Conservation (phyloP, 2,888 invertebrate species). For the Campopleginae sp. region DNA sequence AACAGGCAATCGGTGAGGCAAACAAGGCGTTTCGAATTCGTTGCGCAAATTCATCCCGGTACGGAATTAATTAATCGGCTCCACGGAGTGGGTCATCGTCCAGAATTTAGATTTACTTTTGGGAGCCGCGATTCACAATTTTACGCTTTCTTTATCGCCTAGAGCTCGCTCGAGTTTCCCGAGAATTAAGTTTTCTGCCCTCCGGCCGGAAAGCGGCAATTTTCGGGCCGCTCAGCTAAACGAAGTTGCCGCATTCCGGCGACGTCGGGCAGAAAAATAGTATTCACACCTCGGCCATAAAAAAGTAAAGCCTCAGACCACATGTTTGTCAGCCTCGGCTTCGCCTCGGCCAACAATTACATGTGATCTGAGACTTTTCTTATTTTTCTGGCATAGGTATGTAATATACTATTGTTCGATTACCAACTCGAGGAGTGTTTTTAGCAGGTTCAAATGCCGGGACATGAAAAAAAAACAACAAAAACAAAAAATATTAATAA, state of each 20-base stretch:
- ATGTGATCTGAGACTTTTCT: too few species aligned
- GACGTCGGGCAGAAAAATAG: too few species aligned
- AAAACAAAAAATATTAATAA: not conserved
- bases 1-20: conserved; percentile 38
- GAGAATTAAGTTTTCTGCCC: not conserved
- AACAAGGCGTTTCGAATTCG: conserved; percentile 50
- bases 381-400: too few species aligned
- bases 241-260: too few species aligned
- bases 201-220: too few species aligned
- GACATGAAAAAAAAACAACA: not conserved
- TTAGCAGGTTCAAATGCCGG: not conserved
- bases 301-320: too few species aligned
- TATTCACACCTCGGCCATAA: too few species aligned
- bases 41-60: conserved; percentile 47
- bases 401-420: too few species aligned
- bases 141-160: not conserved
- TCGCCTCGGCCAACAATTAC: too few species aligned
- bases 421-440: not conserved
- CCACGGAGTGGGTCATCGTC: not conserved
- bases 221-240: too few species aligned
- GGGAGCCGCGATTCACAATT: not conserved
- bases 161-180: not conserved
- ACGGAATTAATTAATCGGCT: conserved; percentile 30
- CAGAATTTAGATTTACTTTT: not conserved
- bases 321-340: too few species aligned